Base-by-base conservation (phyloP, 2,797 vertebrate species). In the Darevskia mixta region DNA sequence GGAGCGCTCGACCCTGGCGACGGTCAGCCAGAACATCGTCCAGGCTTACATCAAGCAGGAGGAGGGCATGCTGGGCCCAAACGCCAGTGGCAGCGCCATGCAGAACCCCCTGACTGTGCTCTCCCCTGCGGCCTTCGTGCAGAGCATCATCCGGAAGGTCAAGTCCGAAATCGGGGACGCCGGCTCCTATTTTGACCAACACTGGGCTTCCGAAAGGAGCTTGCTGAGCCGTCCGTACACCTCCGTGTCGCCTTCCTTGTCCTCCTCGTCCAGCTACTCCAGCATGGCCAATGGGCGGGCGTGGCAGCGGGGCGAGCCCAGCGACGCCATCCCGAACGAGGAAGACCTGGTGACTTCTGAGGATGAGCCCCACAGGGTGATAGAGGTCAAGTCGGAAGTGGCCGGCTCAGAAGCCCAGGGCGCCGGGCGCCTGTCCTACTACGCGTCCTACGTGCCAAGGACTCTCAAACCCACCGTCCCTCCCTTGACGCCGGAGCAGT, bases 121-220 rank as follows among this genome's bases (percentile, higher is more conserved):
- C 20, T 99, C 99, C 1, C 99, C 99, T 0, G 99, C 98, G 0
- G 98, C 98, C 86, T 99, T 99, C 0, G 99, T 99, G 69, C 99
- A 99, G 95, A 99, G 98, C 96, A 99, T 99, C 94, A 99, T 99
- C 95, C 98, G 98, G 4, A 99, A 99, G 95, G 99, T 99, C 89
- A 99, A 99, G 95, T 98, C 99, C 0, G 99, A 99, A 96, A 99
- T 99, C 0, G 99, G 99, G 0, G 99, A 99, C 0, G 98, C 98
- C 0, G 98, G 99, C 82, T 97, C 98, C 72, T 99, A 99, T 95
- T 99, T 99, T 0, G 99, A 99, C 94, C 99, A 99, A 95, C 99
- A 99, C 96, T 99, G 99, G 99, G 98, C 98, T 0, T 97, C 98
- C 0, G 99, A 99, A 93, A 97, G 98, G 0, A 98, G 96, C 11